phyloP scores from a whole-genome alignment of 2,888 invertebrate genomes.

The Neoaliturus tenellus region DNA sequence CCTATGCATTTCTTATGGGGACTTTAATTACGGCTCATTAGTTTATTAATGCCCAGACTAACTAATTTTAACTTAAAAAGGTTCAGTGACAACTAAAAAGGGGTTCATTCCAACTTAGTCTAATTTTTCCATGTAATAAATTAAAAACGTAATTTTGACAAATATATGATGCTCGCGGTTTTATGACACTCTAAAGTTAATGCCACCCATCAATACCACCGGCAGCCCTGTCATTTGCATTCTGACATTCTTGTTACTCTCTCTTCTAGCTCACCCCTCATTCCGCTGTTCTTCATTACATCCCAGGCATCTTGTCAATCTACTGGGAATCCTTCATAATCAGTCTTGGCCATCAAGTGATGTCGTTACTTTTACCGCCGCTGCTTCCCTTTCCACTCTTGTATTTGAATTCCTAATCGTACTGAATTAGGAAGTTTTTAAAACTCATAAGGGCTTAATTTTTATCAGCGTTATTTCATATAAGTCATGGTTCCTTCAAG shows the following conservation, averaged over 20 bases:
- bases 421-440: neutral
- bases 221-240: neutral
- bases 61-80: too few relatives aligned
- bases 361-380: neutral
- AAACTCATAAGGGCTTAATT: too few relatives aligned
- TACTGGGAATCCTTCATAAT: constrained; percentile 13
- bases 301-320: constrained; percentile 23
- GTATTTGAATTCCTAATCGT: neutral
- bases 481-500: too few relatives aligned
- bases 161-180: too few relatives aligned
- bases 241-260: neutral
- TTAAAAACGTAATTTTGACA: too few relatives aligned
- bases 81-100: too few relatives aligned
- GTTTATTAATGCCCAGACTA: too few relatives aligned
- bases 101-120: too few relatives aligned
- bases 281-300: neutral
- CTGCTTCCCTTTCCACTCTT: neutral
- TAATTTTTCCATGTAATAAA: too few relatives aligned
- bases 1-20: too few relatives aligned
- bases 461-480: too few relatives aligned
- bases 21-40: too few relatives aligned
- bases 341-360: neutral
- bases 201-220: neutral
- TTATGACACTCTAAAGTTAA: neutral
- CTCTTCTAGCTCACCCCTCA: neutral